These are phyloP conservation scores for Sminthopsis crassicaudata DNA, from an alignment of 2,113 vertebrate genomes.

Conservation along the genomic window DNA sequence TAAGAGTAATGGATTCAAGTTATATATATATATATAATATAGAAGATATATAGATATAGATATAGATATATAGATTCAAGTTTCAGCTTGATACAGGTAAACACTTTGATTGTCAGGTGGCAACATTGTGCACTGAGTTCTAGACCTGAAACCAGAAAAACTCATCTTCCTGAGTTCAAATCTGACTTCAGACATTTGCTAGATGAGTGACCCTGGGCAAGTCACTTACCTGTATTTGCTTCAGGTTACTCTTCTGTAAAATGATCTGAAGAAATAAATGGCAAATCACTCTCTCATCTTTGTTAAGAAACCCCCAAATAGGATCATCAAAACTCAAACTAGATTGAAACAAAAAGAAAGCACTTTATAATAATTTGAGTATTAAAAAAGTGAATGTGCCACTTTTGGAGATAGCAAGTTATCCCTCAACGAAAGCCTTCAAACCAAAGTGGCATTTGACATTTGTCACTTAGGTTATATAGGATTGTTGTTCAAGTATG, in stretches of 20 bases:
- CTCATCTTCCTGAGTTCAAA: neutral
- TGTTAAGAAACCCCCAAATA: neutral
- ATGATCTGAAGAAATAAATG: too few relatives aligned
- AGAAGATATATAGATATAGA: too few relatives aligned
- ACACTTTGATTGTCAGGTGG: neutral
- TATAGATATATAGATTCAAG: too few relatives aligned
- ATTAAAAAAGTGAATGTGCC: neutral
- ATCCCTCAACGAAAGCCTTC: neutral
- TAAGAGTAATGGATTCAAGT: neutral
- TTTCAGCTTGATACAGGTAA: neutral
- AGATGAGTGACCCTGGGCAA: neutral
- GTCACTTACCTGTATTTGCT: neutral
- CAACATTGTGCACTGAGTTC: neutral
- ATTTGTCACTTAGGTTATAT: neutral
- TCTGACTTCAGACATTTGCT: neutral
- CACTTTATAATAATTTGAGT: neutral
- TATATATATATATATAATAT: too few relatives aligned
- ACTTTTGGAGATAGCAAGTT: neutral
- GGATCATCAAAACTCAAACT: neutral
- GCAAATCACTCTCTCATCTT: too few relatives aligned
- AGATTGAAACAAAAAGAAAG: neutral
- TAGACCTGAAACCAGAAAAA: neutral
- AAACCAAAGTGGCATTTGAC: neutral
- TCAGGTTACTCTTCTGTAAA: too few relatives aligned
- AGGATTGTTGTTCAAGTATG: neutral